phyloP scores from a whole-genome alignment of 2,888 invertebrate genomes.

The Miltochrista miniata region DNA sequence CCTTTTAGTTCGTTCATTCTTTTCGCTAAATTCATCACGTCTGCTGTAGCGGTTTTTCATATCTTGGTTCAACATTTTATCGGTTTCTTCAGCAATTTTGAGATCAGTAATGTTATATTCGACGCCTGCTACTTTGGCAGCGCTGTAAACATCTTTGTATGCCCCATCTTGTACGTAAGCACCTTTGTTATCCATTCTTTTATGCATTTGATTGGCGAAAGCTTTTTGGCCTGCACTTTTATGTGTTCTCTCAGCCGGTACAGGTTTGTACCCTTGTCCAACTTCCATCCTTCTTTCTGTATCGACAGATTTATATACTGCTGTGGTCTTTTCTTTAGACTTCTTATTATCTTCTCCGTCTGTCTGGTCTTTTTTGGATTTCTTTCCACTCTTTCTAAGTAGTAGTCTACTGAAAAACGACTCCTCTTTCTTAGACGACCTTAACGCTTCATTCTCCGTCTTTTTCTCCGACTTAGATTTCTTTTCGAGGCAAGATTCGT shows the following conservation, averaged over 20 bases:
- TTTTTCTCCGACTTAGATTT: slow-evolving; percentile 78
- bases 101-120: slow-evolving; percentile 79
- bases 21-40: slow-evolving; percentile 69
- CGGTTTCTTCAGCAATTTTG: slow-evolving; percentile 79
- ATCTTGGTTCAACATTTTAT: slow-evolving; percentile 73
- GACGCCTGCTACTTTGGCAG: slow-evolving; percentile 72
- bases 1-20: slow-evolving; percentile 58
- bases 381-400: slow-evolving; percentile 88
- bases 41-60: slow-evolving; percentile 69
- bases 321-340: slow-evolving; percentile 62
- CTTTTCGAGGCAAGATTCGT: slow-evolving; percentile 77
- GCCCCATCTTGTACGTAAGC: slow-evolving; percentile 77
- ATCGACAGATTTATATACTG: slow-evolving; percentile 69
- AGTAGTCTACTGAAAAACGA: slow-evolving; percentile 87
- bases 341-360: slow-evolving; percentile 71
- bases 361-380: slow-evolving; percentile 83
- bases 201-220: slow-evolving; percentile 79
- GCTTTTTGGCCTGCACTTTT: slow-evolving; percentile 77
- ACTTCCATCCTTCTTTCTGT: slow-evolving; percentile 57
- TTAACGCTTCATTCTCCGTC: slow-evolving; percentile 74
- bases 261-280: slow-evolving; percentile 64
- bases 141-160: slow-evolving; percentile 76
- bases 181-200: slow-evolving; percentile 78
- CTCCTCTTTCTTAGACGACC: slow-evolving; percentile 81
- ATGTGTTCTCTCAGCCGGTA: slow-evolving; percentile 72